Evolutionary conservation across 1,140 invertebrate genomes (phyloP), one percentile per base, ranked within the genome.

Genomic region (Paralvinella palmiformis): DNA sequence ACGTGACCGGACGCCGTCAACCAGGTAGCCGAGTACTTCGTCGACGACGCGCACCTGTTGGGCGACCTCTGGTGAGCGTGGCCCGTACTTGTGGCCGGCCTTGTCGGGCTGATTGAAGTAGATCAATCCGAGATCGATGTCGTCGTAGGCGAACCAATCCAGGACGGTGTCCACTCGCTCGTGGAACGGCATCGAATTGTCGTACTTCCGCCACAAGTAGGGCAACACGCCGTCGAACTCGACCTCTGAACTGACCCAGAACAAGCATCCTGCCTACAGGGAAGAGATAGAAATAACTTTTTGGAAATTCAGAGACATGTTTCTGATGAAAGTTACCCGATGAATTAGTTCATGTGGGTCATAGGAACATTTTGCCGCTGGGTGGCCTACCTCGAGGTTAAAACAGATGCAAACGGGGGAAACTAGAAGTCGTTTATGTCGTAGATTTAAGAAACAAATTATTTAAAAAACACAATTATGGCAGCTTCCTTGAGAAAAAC

Each of bases 91-190:
- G 66, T 83, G 81, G 10, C 78, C 86, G 63, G 82, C 79, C 4
- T 76, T 74, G 73, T 90, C 89, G 1, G 89, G 88, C 72, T 89
- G 85, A 70, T 89, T 84, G 69, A 89, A 86, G 72, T 91, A 91
- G 13, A 89, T 44, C 70, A 88, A 81, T 4, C 88, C 84, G 57
- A 89, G 78, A 65, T 81, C 78, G 3, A 79, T 74, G 75, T 87
- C 85, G 1, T 85, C 84, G 83, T 57, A 62, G 20, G 73, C 75
- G 55, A 91, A 83, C 88, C 89, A 91, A 0, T 82, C 75, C 10
- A 41, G 10, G n/a, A 41, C n/a, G 10, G 10, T 41, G n/a, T 41
- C 37, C 10, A 41, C 37, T 41, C 37, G 37, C 37, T 41, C 10
- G 10, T n/a, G 10, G 37, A 41, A 41, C 37, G 37, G 37, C 37